Evolutionary conservation across 2,888 invertebrate species (phyloP), one percentile per base, ranked within the genome.

Genomic region (Dascillus cervinus): DNA sequence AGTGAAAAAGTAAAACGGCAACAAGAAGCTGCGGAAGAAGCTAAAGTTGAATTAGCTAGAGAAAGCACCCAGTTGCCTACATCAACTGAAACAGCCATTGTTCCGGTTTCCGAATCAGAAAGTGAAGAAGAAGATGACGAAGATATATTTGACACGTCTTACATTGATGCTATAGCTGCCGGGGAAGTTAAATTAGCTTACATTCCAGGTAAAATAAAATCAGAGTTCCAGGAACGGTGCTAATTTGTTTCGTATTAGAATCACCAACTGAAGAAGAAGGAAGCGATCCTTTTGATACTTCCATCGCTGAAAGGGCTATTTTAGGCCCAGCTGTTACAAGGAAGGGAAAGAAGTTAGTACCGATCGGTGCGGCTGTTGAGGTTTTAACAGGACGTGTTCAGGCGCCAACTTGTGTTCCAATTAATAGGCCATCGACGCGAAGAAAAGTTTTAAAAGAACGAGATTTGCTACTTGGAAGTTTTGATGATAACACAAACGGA

Each of bases 61-160:
- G n/a, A n/a, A n/a, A n/a, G n/a, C n/a, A n/a, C 22, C 34, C 37
- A 34, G 37, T 59, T 60, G 29, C 35, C 40, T 11, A n/a, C n/a
- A n/a, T n/a, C n/a, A n/a, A n/a, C n/a, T n/a, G 46, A 55, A 40
- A 41, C 55, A 46, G 82, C 81, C n/a, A 75, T 79, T 53, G 72
- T 76, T 25, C 77, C 72, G 37, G 64, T 77, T 19, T 74, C 80
- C 0, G 73, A 77, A 28, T 77, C 79, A 15, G 82, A 81, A 51
- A 78, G 77, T 38, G 82, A 82, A 39, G 77, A 76, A 13, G 82
- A 78, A 29, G 77, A 80, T 21, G 82, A 81, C 47, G 84, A 86
- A 69, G 87, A 88, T 52, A 81, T 90, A 42, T 91, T 91, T 55
- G 88, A 89, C 51, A 90, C 90, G 9, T 80, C 85, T 2, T 91